A percentile compares a stretch with the other conserved stretches of the same genome.
Evolutionary conservation across 2,888 invertebrate species (phyloP).

Genomic region (Chloroclystis v-ata): DNA sequence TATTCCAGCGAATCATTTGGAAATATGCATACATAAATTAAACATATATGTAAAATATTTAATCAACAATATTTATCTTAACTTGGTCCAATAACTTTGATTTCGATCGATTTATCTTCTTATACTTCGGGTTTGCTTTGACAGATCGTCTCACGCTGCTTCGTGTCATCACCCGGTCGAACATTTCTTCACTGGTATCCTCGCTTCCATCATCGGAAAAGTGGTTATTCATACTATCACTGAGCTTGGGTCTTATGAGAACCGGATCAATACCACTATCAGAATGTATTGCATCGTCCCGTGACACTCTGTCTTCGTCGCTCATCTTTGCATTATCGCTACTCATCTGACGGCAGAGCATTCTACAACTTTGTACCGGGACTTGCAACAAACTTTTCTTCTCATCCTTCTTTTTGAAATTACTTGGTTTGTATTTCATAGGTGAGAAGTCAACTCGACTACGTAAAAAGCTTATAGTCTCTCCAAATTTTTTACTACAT

Average conservation of each 20-base stretch:
- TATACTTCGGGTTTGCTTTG: slow-evolving; percentile 73
- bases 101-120: slow-evolving; percentile 69
- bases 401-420: slow-evolving; percentile 60
- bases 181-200: slow-evolving; percentile 72
- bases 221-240: slow-evolving; percentile 72
- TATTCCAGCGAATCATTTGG: slow-evolving; percentile 7
- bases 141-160: slow-evolving; percentile 67
- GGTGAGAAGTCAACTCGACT: slow-evolving; percentile 68
- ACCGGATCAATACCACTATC: slow-evolving; percentile 54
- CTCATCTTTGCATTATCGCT: slow-evolving; percentile 49
- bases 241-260: slow-evolving; percentile 58
- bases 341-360: slow-evolving; percentile 49
- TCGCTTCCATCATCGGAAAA: slow-evolving; percentile 73
- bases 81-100: slow-evolving; percentile 69
- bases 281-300: slow-evolving; percentile 52
- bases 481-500: slow-evolving; percentile 66
- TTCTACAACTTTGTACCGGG: slow-evolving; percentile 44
- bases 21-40: slow-evolving; percentile 13
- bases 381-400: slow-evolving; percentile 60
- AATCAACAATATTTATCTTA: slow-evolving; percentile 66
- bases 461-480: slow-evolving; percentile 67
- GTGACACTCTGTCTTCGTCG: slow-evolving; percentile 54
- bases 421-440: slow-evolving; percentile 67
- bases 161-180: slow-evolving; percentile 69
- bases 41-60: slow-evolving; percentile 18